These are phyloP conservation scores for Pomatostomus ruficeps DNA, from an alignment of 2,113 vertebrate species.

Conservation along the genomic window DNA sequence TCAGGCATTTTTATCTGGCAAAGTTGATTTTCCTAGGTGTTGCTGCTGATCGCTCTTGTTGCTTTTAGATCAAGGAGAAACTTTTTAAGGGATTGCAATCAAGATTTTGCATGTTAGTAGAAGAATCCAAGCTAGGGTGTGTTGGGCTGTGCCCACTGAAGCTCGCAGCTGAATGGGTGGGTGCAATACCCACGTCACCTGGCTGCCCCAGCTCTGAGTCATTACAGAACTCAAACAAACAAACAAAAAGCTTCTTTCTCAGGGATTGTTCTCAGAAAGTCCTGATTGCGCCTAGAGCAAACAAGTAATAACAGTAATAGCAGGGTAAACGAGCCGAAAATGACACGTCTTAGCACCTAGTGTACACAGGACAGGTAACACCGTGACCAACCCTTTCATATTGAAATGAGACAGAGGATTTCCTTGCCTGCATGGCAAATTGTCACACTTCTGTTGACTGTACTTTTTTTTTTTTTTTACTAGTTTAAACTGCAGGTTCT, in stretches of 20 bases:
- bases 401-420: not conserved
- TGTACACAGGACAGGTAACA: not conserved
- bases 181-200: not conserved
- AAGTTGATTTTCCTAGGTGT: slow-evolving; percentile 8
- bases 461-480: not conserved
- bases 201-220: not conserved
- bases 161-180: not conserved
- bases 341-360: not conserved
- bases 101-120: not conserved
- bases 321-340: not conserved
- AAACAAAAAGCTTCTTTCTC: not conserved
- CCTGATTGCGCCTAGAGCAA: not conserved
- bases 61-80: not conserved
- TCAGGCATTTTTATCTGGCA: not conserved
- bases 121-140: not conserved
- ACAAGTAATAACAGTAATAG: not conserved
- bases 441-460: not conserved
- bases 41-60: not conserved
- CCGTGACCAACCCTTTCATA: accelerated
- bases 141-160: not conserved
- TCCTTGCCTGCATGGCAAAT: not conserved
- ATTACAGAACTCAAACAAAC: not conserved
- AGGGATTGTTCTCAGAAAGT: not conserved
- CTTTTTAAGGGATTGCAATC: not conserved
- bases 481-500: not conserved